phyloP scores from a whole-genome alignment of 2,797 vertebrate genomes.

The Myioborus miniatus region DNA sequence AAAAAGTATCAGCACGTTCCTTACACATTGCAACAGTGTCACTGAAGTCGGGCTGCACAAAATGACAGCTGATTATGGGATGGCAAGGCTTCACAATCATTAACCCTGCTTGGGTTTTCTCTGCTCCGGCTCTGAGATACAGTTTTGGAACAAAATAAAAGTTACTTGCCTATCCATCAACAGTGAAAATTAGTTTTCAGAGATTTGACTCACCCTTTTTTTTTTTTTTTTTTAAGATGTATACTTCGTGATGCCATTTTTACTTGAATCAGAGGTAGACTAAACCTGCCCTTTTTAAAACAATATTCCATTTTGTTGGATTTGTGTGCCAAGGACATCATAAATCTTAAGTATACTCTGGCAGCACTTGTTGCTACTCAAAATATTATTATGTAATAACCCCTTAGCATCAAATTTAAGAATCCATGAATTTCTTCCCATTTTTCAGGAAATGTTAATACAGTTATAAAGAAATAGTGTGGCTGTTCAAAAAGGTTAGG shows the following conservation, averaged over 20 bases:
- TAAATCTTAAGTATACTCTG: not conserved
- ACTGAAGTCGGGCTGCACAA: not conserved
- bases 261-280: not conserved
- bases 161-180: not conserved
- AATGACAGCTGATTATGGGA: not conserved
- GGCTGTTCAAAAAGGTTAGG: not conserved
- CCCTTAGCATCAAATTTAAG: not conserved
- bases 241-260: not conserved
- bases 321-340: not conserved
- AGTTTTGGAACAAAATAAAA: not conserved
- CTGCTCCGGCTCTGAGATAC: not conserved
- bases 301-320: not conserved
- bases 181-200: not conserved
- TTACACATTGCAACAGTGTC: not conserved
- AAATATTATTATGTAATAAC: not conserved
- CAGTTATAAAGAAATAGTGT: not conserved
- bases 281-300: not conserved
- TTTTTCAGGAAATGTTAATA: not conserved
- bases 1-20: not conserved
- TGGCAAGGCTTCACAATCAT: not conserved
- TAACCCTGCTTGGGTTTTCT: not conserved
- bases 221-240: not conserved
- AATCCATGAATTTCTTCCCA: rapidly evolving
- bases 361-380: not conserved
- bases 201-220: not conserved